Base-by-base conservation (phyloP, 2,113 vertebrate genomes). In the Callocephalon fimbriatum region DNA sequence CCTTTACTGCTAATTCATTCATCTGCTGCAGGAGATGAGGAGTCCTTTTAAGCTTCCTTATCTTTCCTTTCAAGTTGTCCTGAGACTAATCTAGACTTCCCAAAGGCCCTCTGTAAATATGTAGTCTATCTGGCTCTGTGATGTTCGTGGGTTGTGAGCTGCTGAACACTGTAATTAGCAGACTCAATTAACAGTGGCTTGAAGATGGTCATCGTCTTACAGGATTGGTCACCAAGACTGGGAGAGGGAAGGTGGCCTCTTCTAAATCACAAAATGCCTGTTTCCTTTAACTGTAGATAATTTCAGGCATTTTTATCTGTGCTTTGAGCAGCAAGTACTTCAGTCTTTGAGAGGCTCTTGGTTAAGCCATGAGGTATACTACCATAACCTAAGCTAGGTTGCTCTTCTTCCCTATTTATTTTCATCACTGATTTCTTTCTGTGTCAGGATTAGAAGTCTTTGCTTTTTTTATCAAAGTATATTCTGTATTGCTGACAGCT, bases 1-100 rank as follows among this genome's bases (percentile, higher is more conserved):
- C 89, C 95, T 95, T 87, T 38, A 9, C 56, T 78, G 47, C 79
- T 95, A 48, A 95, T 93, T 92, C 95, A 92, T 93, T 96, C 0
- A 27, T 95, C 96, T 93, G 91, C 61, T 65, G 48, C 58, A 80
- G 65, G 61, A 96, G 92, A 92, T 44, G 79, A 92, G 91, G 91
- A 59, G 86, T 94, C 61, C n/a, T 83, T 84, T 86, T 93, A 95
- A 95, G 88, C 93, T 95, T 81, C 70, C 91, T 97, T 97, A 97
- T 97, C 97, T 95, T 80, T 85, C 56, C 72, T 97, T 96, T 95
- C 83, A 96, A 91, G 92, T 89, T 71, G 56, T 86, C 53, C 83
- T 29, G 68, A 71, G 76, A 58, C 76, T 93, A 87, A 88, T 88
- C 61, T 12, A 14, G 92, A 54, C 40, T 79, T 95, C 70, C 90